Evolutionary conservation across 2,888 invertebrate genomes (phyloP).

Genomic region (Rhaphigaster nebulosa): DNA sequence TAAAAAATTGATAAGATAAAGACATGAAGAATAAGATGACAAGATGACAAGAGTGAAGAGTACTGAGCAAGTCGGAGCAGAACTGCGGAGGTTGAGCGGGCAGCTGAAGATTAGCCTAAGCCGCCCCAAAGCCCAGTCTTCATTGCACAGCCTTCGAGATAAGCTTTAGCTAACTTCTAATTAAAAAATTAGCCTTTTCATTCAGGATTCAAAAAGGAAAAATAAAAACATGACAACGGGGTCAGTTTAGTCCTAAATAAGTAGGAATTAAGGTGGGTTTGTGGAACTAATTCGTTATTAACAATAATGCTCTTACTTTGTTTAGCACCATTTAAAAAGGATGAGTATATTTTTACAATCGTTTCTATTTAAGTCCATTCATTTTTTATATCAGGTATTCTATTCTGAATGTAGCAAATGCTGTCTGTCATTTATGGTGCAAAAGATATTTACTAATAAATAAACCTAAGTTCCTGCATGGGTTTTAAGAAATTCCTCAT

Average conservation of each 20-base stretch:
- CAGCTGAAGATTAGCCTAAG: constrained; percentile 33
- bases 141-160: background rate
- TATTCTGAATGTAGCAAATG: too few species aligned
- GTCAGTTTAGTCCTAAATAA: background rate
- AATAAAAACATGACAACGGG: background rate
- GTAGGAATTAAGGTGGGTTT: background rate
- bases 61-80: background rate
- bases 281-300: background rate
- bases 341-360: too few species aligned
- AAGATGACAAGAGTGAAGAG: background rate
- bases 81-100: background rate
- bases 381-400: too few species aligned
- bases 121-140: background rate
- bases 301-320: background rate
- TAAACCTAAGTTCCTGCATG: too few species aligned
- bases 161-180: constrained; percentile 8
- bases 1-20: background rate
- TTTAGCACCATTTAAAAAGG: background rate
- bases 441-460: too few species aligned
- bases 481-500: too few species aligned
- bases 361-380: too few species aligned
- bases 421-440: too few species aligned
- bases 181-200: constrained; percentile 46
- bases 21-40: background rate
- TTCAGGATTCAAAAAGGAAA: constrained; percentile 12